phyloP scores from a whole-genome alignment of 2,888 invertebrate species.

The Agrotis ipsilon region DNA sequence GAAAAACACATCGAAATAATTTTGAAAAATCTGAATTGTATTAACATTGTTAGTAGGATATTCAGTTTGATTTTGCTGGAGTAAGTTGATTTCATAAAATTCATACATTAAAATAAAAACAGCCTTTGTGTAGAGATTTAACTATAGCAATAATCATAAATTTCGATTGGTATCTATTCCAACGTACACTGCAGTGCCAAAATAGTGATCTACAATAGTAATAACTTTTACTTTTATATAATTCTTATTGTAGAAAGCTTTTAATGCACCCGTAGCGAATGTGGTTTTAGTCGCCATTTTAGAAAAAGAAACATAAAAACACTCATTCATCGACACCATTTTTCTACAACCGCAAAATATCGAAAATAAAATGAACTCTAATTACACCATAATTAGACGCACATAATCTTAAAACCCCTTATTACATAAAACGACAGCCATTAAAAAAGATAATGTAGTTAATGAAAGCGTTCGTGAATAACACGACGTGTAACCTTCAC shows the following conservation, averaged over 20 bases:
- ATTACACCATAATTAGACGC: constrained; percentile 8
- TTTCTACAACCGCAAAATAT: background rate
- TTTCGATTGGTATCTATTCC: background rate
- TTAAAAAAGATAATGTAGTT: constrained; percentile 21
- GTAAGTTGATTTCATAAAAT: no score
- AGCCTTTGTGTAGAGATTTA: background rate
- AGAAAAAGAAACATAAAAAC: background rate
- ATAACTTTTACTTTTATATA: constrained; percentile 1
- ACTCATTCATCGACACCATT: background rate
- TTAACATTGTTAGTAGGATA: no score
- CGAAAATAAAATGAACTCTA: constrained; percentile 15
- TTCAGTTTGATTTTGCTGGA: no score
- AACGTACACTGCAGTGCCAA: background rate
- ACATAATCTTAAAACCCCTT: constrained; percentile 6
- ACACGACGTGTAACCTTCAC: constrained; percentile 27
- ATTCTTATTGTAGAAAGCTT: constrained; percentile 33
- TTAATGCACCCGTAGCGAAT: constrained; percentile 17
- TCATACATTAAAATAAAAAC: background rate
- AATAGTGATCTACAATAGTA: constrained; percentile 11
- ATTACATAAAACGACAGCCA: constrained; percentile 29
- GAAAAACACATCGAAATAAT: no score
- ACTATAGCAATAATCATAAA: constrained; percentile 2
- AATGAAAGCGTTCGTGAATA: constrained; percentile 13
- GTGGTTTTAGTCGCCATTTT: constrained; percentile 5
- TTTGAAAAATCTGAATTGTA: no score